These are phyloP conservation scores for Corythornis cristatus DNA, from an alignment of 2,113 vertebrate genomes.

Conservation along the genomic window DNA sequence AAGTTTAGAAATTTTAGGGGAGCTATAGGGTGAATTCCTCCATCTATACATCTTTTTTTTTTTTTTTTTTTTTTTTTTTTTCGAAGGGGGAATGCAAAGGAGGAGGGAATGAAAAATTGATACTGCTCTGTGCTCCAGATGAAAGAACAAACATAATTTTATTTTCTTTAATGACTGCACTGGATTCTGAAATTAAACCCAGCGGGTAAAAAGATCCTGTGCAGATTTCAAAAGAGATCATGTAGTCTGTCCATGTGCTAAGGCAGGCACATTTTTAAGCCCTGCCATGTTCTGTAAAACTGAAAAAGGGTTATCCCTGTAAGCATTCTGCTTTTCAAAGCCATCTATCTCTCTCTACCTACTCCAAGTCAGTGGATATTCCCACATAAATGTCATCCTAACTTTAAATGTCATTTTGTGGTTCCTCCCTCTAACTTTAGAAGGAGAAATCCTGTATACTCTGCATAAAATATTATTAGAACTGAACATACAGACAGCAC, in stretches of 20 bases:
- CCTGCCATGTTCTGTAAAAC: constrained; percentile 20
- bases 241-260: constrained; percentile 57
- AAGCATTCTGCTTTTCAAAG: constrained; percentile 48
- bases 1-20: constrained; percentile 22
- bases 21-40: constrained; percentile 26
- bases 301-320: constrained; percentile 35
- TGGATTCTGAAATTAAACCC: constrained; percentile 56
- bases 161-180: constrained; percentile 52
- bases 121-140: constrained; percentile 25
- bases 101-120: constrained; percentile 59
- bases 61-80: background rate
- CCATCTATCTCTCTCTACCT: background rate
- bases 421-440: constrained; percentile 23
- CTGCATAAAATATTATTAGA: constrained; percentile 32
- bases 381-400: constrained; percentile 39
- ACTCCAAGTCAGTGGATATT: constrained; percentile 15
- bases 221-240: constrained; percentile 63
- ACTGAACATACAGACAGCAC: background rate
- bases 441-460: background rate
- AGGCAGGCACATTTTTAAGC: constrained; percentile 40
- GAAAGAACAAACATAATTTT: constrained; percentile 57
- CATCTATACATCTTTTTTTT: background rate
- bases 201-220: constrained; percentile 61
- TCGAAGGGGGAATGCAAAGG: constrained; percentile 35
- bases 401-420: constrained; percentile 34